Conservation (phyloP, 2,113 vertebrate species). For the Bos indicus region DNA sequence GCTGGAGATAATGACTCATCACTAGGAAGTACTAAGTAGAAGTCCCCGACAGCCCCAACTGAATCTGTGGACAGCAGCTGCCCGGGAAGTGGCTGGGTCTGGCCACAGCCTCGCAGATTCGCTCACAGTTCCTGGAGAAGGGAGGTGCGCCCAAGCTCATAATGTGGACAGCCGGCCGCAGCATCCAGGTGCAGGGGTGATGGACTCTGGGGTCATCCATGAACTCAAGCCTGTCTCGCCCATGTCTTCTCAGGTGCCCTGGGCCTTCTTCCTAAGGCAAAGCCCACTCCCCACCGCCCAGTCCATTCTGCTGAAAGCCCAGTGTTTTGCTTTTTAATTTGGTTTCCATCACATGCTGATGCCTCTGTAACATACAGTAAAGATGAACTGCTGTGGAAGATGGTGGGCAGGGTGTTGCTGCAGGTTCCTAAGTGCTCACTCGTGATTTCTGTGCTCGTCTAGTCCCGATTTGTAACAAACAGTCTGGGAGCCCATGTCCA, state of each 20-base stretch:
- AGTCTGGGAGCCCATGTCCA: not conserved
- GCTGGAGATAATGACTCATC: constrained; percentile 78
- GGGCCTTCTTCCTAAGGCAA: not conserved
- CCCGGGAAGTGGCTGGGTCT: constrained; percentile 82
- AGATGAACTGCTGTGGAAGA: too few species aligned
- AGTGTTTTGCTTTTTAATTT: not conserved
- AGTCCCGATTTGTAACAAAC: not conserved
- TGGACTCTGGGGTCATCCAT: too few species aligned
- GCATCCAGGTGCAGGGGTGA: not conserved
- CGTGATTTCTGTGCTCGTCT: fast-evolving
- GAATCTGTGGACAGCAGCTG: constrained; percentile 84
- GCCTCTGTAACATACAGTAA: not conserved
- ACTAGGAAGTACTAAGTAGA: constrained; percentile 81
- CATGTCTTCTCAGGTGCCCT: not conserved
- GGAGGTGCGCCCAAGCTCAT: fast-evolving
- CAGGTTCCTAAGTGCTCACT: not conserved
- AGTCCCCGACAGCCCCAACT: constrained; percentile 83
- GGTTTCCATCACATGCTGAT: not conserved
- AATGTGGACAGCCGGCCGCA: not conserved
- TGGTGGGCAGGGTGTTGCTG: fast-evolving
- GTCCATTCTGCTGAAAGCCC: not conserved
- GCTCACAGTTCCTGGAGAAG: not conserved
- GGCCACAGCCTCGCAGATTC: constrained; percentile 66
- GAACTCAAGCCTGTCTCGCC: too few species aligned
- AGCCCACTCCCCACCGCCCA: not conserved